These are phyloP conservation scores for Takifugu rubripes DNA, from an alignment of 2,797 vertebrate species.

Conservation along the genomic window DNA sequence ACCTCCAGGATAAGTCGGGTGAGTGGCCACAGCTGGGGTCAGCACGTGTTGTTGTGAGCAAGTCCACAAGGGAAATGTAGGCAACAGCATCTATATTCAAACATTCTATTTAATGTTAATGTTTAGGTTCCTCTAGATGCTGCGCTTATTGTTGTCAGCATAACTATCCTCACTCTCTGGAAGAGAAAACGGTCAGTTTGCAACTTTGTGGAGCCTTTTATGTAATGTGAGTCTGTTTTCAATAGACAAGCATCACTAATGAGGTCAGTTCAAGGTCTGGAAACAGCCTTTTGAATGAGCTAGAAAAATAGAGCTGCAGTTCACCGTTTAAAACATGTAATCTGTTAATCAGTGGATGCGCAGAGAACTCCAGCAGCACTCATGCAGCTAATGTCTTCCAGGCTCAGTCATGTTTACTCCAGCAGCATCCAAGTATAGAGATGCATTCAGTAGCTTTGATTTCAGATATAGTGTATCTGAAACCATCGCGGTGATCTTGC, in stretches of 20 bases:
- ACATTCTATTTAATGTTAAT: slow-evolving; percentile 5
- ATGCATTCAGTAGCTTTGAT: not conserved
- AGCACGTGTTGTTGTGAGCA: not conserved
- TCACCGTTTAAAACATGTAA: no score
- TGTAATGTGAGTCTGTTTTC: not conserved
- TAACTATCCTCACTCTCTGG: not conserved
- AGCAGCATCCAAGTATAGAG: not conserved
- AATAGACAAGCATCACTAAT: not conserved
- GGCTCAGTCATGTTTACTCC: not conserved
- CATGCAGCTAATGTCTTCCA: no score
- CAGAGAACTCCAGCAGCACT: no score
- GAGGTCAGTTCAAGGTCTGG: no score
- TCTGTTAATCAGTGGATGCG: no score
- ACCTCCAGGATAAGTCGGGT: slow-evolving; percentile 99
- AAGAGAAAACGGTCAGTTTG: not conserved
- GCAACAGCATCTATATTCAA: not conserved
- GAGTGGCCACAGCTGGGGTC: slow-evolving; percentile 16
- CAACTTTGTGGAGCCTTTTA: not conserved
- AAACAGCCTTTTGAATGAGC: no score
- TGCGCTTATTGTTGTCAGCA: not conserved
- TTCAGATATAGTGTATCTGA: no score
- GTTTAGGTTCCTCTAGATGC: not conserved
- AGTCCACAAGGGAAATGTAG: not conserved
- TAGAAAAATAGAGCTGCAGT: not conserved
- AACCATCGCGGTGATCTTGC: slow-evolving; percentile 23